phyloP scores from a whole-genome alignment of 2,888 invertebrate genomes.

The Tetrapedia diversipes region DNA sequence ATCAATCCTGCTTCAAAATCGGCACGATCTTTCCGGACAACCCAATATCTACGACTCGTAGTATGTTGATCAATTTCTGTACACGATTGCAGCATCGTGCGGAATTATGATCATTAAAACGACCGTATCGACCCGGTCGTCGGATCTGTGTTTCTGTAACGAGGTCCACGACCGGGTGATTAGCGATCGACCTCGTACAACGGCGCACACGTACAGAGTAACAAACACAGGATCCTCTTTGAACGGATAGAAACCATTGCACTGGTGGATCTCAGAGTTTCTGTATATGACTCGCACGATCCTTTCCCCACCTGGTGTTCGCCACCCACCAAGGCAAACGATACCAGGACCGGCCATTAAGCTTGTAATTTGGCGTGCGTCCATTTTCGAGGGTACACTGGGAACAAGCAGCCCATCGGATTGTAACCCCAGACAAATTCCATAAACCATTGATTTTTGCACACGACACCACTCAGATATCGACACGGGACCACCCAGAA shows the following conservation, averaged over 20 bases:
- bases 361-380: constrained; percentile 54
- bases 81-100: constrained; percentile 4
- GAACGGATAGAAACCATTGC: constrained; percentile 43
- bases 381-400: constrained; percentile 27
- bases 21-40: no score
- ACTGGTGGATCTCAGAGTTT: constrained; percentile 44
- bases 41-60: no score
- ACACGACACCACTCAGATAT: no score
- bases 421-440: no score
- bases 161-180: constrained; percentile 41
- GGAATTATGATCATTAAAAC: constrained; percentile 47
- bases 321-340: constrained; percentile 60
- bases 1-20: no score
- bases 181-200: constrained; percentile 43
- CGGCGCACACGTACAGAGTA: constrained; percentile 4
- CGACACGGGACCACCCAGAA: no score
- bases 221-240: neutral
- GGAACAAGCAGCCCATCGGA: neutral
- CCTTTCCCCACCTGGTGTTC: constrained; percentile 30
- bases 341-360: constrained; percentile 38
- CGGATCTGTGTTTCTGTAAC: constrained; percentile 53
- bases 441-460: no score
- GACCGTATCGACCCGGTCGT: constrained; percentile 6
- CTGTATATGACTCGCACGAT: constrained; percentile 46
- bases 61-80: constrained; percentile 33